phyloP scores from a whole-genome alignment of 2,797 vertebrate genomes.

The Tangara arthus region DNA sequence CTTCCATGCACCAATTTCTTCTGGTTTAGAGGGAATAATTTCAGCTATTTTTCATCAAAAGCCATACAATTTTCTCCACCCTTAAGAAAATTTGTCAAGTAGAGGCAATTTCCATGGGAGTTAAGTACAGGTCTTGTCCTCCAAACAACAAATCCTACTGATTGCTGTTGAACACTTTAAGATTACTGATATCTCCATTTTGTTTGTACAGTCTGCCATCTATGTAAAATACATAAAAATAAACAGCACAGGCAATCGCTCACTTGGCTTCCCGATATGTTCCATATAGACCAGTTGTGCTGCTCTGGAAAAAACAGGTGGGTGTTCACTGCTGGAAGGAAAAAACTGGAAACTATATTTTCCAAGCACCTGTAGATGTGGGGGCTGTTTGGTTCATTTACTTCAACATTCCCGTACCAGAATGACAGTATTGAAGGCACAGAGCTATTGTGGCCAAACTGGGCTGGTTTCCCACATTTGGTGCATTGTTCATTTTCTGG shows the following conservation, averaged over 20 bases:
- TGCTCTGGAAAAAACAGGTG: neutral
- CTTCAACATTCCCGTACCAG: neutral
- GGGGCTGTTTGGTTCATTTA: neutral
- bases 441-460: neutral
- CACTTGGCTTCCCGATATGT: neutral
- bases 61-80: neutral
- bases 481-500: neutral
- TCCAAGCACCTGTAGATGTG: neutral
- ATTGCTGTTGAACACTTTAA: neutral
- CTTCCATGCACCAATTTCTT: neutral
- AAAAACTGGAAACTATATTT: neutral
- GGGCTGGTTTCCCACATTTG: neutral
- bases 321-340: neutral
- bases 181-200: neutral
- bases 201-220: neutral
- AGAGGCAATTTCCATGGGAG: neutral
- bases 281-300: neutral
- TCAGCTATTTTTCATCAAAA: neutral
- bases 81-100: constrained; percentile 5
- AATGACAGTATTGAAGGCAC: accelerated
- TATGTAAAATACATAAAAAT: neutral
- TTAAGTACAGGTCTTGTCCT: neutral
- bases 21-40: neutral
- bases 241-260: neutral
- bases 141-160: neutral